A percentile compares a stretch with the other conserved stretches of the same genome.
Conservation (phyloP, 2,888 invertebrate genomes). For the Schizaphis graminum region DNA sequence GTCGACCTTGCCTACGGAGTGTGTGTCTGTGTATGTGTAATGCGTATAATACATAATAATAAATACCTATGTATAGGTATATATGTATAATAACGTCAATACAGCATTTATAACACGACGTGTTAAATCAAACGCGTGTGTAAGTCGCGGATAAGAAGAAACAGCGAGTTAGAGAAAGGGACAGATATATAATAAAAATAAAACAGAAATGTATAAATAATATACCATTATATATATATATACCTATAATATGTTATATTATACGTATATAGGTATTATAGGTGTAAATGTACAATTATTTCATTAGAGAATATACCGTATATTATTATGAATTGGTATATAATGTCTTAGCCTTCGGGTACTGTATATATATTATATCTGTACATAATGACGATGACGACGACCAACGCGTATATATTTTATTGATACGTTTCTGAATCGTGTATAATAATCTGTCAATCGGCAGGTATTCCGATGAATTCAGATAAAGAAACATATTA, state of each 20-base stretch:
- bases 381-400: neutral
- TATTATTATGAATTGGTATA: neutral
- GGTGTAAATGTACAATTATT: neutral
- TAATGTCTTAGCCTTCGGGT: neutral
- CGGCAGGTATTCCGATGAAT: neutral
- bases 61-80: neutral
- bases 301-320: neutral
- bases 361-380: neutral
- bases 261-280: neutral
- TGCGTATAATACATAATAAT: neutral
- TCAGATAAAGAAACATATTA: neutral
- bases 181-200: neutral
- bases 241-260: neutral
- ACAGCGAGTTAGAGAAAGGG: neutral
- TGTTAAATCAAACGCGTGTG: conserved; percentile 17
- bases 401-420: neutral
- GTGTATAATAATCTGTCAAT: neutral
- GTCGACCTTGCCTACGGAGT: conserved; percentile 41
- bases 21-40: neutral
- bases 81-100: conserved; percentile 37
- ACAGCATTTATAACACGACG: conserved; percentile 41
- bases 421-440: neutral
- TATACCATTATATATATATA: neutral
- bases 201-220: neutral
- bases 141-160: neutral